Percentiles rank a stretch among this genome's conserved stretches.
Conservation (phyloP, 2,113 vertebrate species). For the Ophiodon elongatus region DNA sequence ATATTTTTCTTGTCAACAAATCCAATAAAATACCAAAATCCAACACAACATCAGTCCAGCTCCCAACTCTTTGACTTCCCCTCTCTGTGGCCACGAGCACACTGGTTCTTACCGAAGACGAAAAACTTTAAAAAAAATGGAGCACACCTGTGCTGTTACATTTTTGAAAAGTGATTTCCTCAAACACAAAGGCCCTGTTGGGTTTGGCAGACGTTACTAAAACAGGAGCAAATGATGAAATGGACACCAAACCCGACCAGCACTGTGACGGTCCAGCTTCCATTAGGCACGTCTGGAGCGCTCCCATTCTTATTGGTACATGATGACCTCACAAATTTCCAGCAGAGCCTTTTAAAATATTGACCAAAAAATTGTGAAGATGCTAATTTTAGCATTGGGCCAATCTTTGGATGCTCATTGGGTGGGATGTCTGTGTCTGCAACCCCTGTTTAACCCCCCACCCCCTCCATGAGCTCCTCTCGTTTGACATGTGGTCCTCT, state of each 20-base stretch:
- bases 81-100: background rate
- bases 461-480: too few species aligned
- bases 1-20: background rate
- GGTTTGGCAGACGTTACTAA: background rate
- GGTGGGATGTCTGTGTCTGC: too few species aligned
- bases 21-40: background rate
- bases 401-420: background rate
- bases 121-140: background rate
- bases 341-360: background rate
- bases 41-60: background rate
- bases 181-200: background rate
- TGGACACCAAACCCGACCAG: background rate
- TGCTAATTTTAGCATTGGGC: background rate
- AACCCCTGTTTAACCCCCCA: background rate
- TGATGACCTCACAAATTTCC: background rate
- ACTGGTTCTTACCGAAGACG: background rate
- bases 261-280: too few species aligned
- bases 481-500: too few species aligned
- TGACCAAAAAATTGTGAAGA: background rate
- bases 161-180: background rate
- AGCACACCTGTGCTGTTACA: background rate
- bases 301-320: background rate
- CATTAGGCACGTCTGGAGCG: background rate
- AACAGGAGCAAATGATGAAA: background rate
- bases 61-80: background rate